Base-by-base conservation (phyloP, 2,113 vertebrate genomes). In the Aix galericulata region DNA sequence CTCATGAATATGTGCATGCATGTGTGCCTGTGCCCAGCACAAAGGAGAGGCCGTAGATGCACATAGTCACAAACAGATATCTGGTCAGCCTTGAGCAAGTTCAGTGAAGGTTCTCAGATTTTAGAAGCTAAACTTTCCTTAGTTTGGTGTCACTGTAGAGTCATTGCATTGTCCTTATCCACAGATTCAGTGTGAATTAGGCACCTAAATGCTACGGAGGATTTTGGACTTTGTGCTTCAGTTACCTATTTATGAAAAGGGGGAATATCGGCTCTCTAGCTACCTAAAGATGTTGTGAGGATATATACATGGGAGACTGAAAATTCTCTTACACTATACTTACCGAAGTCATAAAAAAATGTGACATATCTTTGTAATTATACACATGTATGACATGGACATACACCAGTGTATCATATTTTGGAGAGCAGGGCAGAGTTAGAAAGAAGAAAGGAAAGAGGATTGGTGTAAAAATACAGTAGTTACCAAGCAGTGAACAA, bases 1-100 rank as follows among this genome's bases (percentile, higher is more conserved):
- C 36, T 76, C 34, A 52, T 63, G 42, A 77, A 44, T 38, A 62
- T 38, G 4, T 62, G 63, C 3, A 2, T 21, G 16, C 8, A 14
- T 2, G 0, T 5, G 8, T 29, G 12, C 6, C 6, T 10, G 16
- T 40, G 11, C 8, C 9, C 32, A 59, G 32, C 9, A 62, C 48
- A 52, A 82, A 6, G 12, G 20, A 55, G 4, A 36, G 29, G 29
- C 26, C 7, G 25, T 34, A 56, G 63, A 20, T 58, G 15, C 60
- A 75, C 13, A 20, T 34, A 42, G n/a, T 82, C 42, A 32, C 32
- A 20, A 50, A 11, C 3, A 25, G 16, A 34, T 42, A 11, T 40
- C 17, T 50, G 3, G 22, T 14, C 36, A 48, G 2, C 10, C 34
- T 84, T 1, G 1, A 77, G 34, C 8, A 58, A 81, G 4, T 4